Base-by-base conservation (phyloP, 2,797 vertebrate genomes). In the Rhinella marina region DNA sequence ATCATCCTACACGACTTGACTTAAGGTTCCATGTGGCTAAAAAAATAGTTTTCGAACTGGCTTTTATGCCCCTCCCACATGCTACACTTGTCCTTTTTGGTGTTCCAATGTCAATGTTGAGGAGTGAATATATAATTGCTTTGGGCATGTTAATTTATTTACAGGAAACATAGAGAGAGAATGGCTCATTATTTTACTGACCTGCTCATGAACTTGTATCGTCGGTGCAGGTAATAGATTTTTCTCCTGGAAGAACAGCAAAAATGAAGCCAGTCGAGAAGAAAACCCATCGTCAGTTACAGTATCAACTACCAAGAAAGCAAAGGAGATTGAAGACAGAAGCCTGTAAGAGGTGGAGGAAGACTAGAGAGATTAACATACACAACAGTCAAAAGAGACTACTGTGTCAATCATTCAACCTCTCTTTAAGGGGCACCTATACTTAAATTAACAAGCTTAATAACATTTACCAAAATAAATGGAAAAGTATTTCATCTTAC, bases 121-220 rank as follows among this genome's bases (percentile, higher is more conserved):
- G 41, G 41, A 41, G 5, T 41, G 41, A 41, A 41, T 41, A 41
- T 41, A 41, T 41, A 41, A 41, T 41, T 3, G 8, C n/a, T 2
- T 25, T 25, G 4, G 25, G 14, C 19, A 75, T 75, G 41, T 21
- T 4, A 19, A 66, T 14, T 27, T 14, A 17, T 29, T 19, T 16
- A 73, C 70, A 76, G 50, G 9, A 6, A 76, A 76, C 23, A 75
- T 61, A 10, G 19, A 16, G 11, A n/a, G 7, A 61, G 21, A 61
- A 76, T 52, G 14, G 41, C 29, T 84, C 16, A 8, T 48, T 80
- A 25, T 5, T 83, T 62, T 90, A 95, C 97, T 96, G 90, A 98
- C 97, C 96, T 97, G 95, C 96, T 97, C 96, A 97, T 96, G 94
- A 98, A 96, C 96, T 97, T 97, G 95, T 97, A 97, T 59, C 96